A percentile compares a stretch with the other conserved stretches of the same genome.
These are phyloP conservation scores for Odontocolon sp. DNA, from an alignment of 2,888 invertebrate species.

Conservation along the genomic window DNA sequence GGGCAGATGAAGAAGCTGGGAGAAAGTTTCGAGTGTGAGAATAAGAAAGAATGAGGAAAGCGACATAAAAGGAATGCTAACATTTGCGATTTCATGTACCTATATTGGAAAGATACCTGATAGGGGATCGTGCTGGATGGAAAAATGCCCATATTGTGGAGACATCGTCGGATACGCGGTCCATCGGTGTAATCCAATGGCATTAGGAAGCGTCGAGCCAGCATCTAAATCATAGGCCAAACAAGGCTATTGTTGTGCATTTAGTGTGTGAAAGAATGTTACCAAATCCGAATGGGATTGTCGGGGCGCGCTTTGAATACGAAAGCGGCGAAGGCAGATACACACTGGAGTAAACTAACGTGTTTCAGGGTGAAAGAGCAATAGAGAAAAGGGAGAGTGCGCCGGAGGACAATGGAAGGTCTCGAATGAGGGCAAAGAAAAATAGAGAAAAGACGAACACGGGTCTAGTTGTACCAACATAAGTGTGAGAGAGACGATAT, in stretches of 20 bases:
- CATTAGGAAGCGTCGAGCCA: slow-evolving; percentile 64
- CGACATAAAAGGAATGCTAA: slow-evolving; percentile 62
- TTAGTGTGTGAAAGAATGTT: slow-evolving; percentile 79
- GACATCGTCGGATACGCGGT: slow-evolving; percentile 40
- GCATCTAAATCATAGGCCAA: slow-evolving; percentile 78
- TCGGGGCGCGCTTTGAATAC: slow-evolving; percentile 26
- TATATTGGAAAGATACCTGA: slow-evolving; percentile 66
- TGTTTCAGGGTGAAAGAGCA: slow-evolving; percentile 46
- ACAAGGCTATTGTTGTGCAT: slow-evolving; percentile 79
- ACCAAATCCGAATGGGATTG: slow-evolving; percentile 71
- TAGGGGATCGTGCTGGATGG: slow-evolving; percentile 56
- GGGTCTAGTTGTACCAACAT: slow-evolving; percentile 54
- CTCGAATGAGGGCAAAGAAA: slow-evolving; percentile 59
- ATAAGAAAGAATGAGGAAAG: slow-evolving; percentile 32
- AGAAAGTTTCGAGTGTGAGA: slow-evolving; percentile 24
- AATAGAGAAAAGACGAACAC: slow-evolving; percentile 50
- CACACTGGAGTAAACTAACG: slow-evolving; percentile 41
- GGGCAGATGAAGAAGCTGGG: slow-evolving; percentile 61
- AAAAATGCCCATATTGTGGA: slow-evolving; percentile 50
- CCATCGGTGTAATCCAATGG: slow-evolving; percentile 37
- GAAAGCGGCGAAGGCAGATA: slow-evolving; percentile 21
- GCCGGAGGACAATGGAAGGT: slow-evolving; percentile 55
- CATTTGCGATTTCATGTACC: slow-evolving; percentile 60
- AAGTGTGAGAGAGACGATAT: slow-evolving; percentile 57
- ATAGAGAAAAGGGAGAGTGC: slow-evolving; percentile 43